Evolutionary conservation across 2,113 vertebrate species (phyloP).

Genomic region (Thunnus maccoyii): DNA sequence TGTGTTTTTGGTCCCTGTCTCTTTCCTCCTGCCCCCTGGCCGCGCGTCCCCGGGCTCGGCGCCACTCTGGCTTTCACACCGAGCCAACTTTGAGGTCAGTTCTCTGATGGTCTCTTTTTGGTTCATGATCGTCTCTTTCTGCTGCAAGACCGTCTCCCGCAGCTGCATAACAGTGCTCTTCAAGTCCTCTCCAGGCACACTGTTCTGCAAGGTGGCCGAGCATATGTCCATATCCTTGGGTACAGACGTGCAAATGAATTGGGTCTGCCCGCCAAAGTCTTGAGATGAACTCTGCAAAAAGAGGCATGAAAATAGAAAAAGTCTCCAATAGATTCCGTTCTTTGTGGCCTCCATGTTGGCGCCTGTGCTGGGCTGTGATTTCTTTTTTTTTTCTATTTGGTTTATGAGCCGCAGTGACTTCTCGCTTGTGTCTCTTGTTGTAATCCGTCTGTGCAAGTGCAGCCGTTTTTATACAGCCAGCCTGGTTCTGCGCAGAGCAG

Average conservation of each 20-base stretch:
- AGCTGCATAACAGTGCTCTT: conserved; percentile 94
- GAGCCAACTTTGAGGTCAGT: conserved; percentile 94
- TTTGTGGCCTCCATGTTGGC: conserved; percentile 68
- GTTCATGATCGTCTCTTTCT: conserved; percentile 97
- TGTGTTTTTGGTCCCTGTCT: conserved; percentile 89
- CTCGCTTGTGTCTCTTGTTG: conserved; percentile 67
- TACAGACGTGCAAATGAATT: conserved; percentile 98
- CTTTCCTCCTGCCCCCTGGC: conserved; percentile 86
- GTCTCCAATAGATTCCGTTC: conserved; percentile 81
- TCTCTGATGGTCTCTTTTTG: conserved; percentile 97
- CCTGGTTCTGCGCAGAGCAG: conserved; percentile 78
- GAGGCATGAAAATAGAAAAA: conserved; percentile 83
- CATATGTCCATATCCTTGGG: conserved; percentile 97
- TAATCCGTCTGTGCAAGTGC: conserved; percentile 70
- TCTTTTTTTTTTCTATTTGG: not conserved
- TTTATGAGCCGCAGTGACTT: conserved; percentile 45
- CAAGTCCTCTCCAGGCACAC: conserved; percentile 90
- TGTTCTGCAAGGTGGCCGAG: conserved; percentile 90
- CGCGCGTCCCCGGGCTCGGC: conserved; percentile 87
- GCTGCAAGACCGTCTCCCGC: conserved; percentile 96
- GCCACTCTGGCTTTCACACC: conserved; percentile 93
- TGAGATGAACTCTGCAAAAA: conserved; percentile 84
- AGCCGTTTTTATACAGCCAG: conserved; percentile 82
- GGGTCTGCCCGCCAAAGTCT: conserved; percentile 92
- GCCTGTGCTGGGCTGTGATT: conserved; percentile 14